These are phyloP conservation scores for Patella depressa DNA, from an alignment of 2,888 invertebrate genomes.

Conservation along the genomic window DNA sequence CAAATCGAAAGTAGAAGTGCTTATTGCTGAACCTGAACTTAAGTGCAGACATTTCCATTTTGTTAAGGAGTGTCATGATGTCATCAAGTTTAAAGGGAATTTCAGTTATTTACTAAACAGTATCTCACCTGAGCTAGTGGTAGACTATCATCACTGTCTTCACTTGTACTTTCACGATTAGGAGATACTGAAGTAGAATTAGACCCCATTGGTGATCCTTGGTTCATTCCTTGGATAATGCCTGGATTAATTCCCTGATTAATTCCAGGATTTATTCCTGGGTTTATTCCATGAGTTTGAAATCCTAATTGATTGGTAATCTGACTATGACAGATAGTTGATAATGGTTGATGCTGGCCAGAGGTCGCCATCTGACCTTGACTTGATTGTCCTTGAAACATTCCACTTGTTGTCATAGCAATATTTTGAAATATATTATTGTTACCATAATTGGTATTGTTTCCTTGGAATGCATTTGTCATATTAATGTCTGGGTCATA, in stretches of 20 bases:
- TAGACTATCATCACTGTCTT: constrained; percentile 85
- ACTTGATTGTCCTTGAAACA: constrained; percentile 31
- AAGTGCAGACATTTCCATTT: not conserved
- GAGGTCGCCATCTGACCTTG: constrained; percentile 28
- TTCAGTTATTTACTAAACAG: not conserved
- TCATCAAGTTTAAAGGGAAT: no score
- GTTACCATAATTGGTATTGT: not conserved
- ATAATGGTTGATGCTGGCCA: constrained; percentile 60
- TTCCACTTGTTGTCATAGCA: constrained; percentile 28
- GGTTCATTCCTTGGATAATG: not conserved
- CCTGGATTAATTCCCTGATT: constrained; percentile 17
- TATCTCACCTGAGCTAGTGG: constrained; percentile 67
- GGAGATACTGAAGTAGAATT: constrained; percentile 71
- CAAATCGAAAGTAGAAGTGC: constrained; percentile 1
- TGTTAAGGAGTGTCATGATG: not conserved
- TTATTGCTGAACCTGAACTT: no score
- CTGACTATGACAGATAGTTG: constrained; percentile 54
- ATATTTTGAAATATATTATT: constrained; percentile 21
- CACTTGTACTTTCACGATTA: constrained; percentile 83
- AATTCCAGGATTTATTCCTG: constrained; percentile 22
- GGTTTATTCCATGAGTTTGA: constrained; percentile 43
- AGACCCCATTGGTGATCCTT: constrained; percentile 31
- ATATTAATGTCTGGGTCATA: constrained; percentile 68
- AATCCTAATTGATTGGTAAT: constrained; percentile 51
- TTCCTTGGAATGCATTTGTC: constrained; percentile 43